Percentiles rank a stretch among this genome's conserved stretches.
These are phyloP conservation scores for Chloroceryle inda DNA, from an alignment of 2,797 vertebrate species.

Conservation along the genomic window DNA sequence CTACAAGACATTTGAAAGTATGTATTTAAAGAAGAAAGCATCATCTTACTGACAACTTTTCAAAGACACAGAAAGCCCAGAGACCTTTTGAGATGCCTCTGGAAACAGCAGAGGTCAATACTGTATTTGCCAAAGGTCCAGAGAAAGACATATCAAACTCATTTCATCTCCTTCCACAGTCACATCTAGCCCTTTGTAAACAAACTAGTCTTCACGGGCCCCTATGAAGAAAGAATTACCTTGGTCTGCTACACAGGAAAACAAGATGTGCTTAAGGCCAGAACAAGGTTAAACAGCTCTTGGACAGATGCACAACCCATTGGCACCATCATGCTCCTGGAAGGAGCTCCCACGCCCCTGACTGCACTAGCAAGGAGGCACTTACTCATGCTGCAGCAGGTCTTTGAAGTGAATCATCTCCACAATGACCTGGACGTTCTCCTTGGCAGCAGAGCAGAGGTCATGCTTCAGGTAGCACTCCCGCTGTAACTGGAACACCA, in stretches of 20 bases:
- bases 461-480: conserved; percentile 98
- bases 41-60: conserved; percentile 41
- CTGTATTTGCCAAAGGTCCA: background rate
- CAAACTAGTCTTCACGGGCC: background rate
- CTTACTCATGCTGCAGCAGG: conserved; percentile 97
- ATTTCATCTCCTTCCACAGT: background rate
- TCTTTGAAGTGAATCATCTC: conserved; percentile 99
- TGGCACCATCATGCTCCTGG: conserved; percentile 40
- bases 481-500: conserved; percentile 97
- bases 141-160: background rate
- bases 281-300: conserved; percentile 27
- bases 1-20: conserved; percentile 22
- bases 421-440: conserved; percentile 95
- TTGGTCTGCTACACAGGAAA: background rate
- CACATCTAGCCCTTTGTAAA: background rate
- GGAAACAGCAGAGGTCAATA: background rate
- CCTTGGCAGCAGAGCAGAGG: conserved; percentile 95
- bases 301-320: conserved; percentile 40
- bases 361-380: conserved; percentile 58
- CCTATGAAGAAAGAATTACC: background rate
- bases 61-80: background rate
- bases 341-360: conserved; percentile 69
- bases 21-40: conserved; percentile 54
- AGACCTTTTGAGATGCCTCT: background rate
- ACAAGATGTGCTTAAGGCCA: background rate